Conservation (phyloP, 2,113 vertebrate species). For the Odontesthes bonariensis region DNA sequence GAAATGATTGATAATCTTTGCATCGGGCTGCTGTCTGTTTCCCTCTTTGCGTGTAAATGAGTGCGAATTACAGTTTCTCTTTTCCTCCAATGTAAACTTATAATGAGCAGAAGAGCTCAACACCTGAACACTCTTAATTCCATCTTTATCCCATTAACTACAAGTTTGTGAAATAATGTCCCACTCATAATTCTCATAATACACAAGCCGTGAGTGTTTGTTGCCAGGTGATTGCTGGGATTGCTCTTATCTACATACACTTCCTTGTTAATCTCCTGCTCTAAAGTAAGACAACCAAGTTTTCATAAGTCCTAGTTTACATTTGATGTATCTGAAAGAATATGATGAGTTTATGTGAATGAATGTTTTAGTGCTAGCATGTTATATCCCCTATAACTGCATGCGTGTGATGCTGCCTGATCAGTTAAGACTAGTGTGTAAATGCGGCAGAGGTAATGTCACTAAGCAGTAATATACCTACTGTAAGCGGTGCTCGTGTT, state of each 20-base stretch:
- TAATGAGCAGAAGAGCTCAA: conserved; percentile 73
- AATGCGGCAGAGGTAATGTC: conserved; percentile 55
- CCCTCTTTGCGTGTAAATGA: conserved; percentile 46
- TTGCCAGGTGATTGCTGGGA: neutral
- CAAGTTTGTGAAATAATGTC: conserved; percentile 62
- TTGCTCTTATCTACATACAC: neutral
- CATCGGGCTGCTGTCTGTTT: conserved; percentile 51
- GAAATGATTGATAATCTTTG: conserved; percentile 73
- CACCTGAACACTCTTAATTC: conserved; percentile 75
- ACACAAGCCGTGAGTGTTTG: conserved; percentile 11
- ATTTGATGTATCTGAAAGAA: conserved; percentile 4
- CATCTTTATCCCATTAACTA: conserved; percentile 69
- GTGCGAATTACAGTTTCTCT: conserved; percentile 31
- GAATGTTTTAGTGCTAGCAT: neutral
- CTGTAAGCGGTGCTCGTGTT: conserved; percentile 41
- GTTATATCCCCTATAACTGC: conserved; percentile 20
- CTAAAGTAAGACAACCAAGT: neutral
- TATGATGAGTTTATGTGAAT: conserved; percentile 4
- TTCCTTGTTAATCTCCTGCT: neutral
- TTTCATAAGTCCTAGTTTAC: conserved; percentile 1
- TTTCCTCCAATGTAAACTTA: conserved; percentile 51
- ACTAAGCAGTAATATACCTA: too few relatives aligned
- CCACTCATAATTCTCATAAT: conserved; percentile 57
- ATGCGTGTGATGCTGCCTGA: conserved; percentile 23
- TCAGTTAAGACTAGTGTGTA: conserved; percentile 44